Evolutionary conservation across 2,888 invertebrate genomes (phyloP), one percentile per base, ranked within the genome.

Genomic region (Halocaridina rubra): DNA sequence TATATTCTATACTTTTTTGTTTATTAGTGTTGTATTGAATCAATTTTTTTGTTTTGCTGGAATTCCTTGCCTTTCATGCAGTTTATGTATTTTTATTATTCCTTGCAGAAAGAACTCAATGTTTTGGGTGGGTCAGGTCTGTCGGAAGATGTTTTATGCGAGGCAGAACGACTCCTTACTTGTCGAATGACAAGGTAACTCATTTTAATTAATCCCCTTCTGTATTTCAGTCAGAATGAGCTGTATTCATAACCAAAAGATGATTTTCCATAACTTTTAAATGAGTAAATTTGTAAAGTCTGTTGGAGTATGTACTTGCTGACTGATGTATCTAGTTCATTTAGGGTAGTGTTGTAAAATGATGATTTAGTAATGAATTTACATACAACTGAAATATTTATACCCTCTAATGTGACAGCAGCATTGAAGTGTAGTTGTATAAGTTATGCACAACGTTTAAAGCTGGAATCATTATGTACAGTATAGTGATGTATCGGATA

Each of bases 131-230:
- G 1, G 64, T 32, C 39, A 39, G 10, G 13, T 27, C 61, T 80
- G 5, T 74, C 74, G n/a, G 33, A 39, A 39, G 61, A 61, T 1
- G 13, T 61, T 33, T 19, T 61, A 2, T 59, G 19, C 10, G 80
- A 80, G 30, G 33, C 64, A 46, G 80, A 80, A 13, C 74, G 74
- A 4, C 39, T 80, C 24, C 72, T 80, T 72, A 80, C 61, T n/a
- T 80, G 80, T 61, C 30, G 80, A 24, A 59, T 80, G 33, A 61
- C 46, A 61, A 80, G 80, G 80, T 80, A 22, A 1, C 39, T 19
- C 8, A n/a, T 27, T 8, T 5, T n/a, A n/a, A 10, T 22, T 32
- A 10, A 4, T 24, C 13, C 29, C 4, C 3, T 67, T 19, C 3
- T 10, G n/a, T n/a, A 32, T 19, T 10, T 13, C 30, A 13, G 7